Evolutionary conservation across 2,797 vertebrate genomes (phyloP).

Genomic region (Melopsittacus undulatus): DNA sequence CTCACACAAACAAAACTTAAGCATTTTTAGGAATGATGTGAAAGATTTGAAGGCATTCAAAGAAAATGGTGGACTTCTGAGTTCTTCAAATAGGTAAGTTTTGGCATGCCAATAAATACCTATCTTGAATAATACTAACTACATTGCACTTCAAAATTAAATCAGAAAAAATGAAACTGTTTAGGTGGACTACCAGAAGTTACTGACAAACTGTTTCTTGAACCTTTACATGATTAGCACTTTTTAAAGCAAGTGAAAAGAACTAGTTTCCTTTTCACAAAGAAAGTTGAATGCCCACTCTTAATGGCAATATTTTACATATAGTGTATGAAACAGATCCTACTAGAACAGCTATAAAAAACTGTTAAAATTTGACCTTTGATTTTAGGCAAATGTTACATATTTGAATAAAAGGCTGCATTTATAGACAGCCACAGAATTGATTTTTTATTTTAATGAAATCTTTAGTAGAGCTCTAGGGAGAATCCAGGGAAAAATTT

Average conservation of each 20-base stretch:
- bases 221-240: not conserved
- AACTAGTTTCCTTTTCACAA: not conserved
- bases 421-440: not conserved
- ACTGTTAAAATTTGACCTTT: slow-evolving; percentile 33
- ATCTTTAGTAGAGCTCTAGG: slow-evolving; percentile 3
- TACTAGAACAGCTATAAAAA: slow-evolving; percentile 15
- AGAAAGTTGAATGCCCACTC: not conserved
- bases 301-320: not conserved
- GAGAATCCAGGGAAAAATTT: slow-evolving; percentile 17
- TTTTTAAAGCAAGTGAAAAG: not conserved
- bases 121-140: not conserved
- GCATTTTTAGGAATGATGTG: not conserved
- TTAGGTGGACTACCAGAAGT: not conserved
- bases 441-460: not conserved
- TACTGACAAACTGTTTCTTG: not conserved
- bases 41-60: not conserved
- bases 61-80: not conserved
- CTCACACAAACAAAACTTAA: not conserved
- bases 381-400: slow-evolving; percentile 42
- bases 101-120: not conserved
- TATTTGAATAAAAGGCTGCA: slow-evolving; percentile 43
- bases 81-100: not conserved
- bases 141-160: not conserved
- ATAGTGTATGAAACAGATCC: not conserved
- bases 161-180: not conserved